phyloP scores from a whole-genome alignment of 2,797 vertebrate species.

The Fratercula arctica region DNA sequence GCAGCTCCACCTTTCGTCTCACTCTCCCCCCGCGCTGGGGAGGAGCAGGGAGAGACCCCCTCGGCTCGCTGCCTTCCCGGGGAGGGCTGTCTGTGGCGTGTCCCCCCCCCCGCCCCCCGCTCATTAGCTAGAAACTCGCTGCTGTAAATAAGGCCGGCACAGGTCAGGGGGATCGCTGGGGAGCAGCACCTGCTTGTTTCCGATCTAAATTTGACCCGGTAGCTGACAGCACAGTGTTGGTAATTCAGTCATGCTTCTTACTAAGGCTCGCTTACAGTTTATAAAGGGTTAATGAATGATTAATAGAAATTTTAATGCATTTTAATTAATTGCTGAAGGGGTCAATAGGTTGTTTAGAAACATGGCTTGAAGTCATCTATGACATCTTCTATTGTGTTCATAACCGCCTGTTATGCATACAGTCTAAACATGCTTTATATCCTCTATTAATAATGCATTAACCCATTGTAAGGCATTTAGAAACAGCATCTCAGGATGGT shows the following conservation, averaged over 20 bases:
- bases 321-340: constrained; percentile 53
- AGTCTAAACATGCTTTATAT: constrained; percentile 16
- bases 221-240: neutral
- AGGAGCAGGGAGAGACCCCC: neutral
- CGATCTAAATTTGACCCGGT: neutral
- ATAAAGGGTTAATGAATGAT: constrained; percentile 60
- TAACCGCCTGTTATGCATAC: constrained; percentile 2
- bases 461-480: constrained; percentile 16
- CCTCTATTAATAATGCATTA: constrained; percentile 51
- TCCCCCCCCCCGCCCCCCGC: neutral
- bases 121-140: neutral
- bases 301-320: constrained; percentile 50
- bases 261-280: neutral
- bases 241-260: neutral
- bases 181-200: neutral
- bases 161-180: neutral
- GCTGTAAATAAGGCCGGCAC: neutral
- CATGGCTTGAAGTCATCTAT: constrained; percentile 36
- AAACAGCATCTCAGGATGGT: neutral
- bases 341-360: constrained; percentile 55
- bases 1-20: neutral
- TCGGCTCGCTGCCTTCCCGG: neutral
- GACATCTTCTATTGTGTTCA: constrained; percentile 45
- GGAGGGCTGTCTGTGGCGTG: neutral
- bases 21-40: neutral